Percentiles rank a stretch among this genome's conserved stretches.
Evolutionary conservation across 2,797 vertebrate species (phyloP).

Genomic region (Varecia variegata): DNA sequence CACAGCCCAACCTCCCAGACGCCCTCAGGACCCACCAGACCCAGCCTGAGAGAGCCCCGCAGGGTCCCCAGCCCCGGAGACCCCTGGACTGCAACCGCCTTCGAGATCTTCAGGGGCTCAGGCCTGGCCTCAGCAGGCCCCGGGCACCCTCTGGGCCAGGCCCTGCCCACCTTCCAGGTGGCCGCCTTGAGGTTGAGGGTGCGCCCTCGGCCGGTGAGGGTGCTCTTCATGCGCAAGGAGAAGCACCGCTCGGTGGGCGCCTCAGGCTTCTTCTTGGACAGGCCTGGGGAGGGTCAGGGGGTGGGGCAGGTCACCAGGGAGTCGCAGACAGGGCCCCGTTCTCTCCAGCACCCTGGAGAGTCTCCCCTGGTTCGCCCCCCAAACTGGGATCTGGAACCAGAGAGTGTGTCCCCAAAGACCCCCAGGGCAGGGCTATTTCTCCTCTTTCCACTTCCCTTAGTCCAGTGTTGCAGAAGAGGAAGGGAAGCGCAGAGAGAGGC

Average conservation of each 20-base stretch:
- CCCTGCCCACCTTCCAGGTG: slow-evolving; percentile 88
- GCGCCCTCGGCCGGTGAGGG: slow-evolving; percentile 90
- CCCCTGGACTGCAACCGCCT: accelerated
- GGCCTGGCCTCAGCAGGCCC: neutral
- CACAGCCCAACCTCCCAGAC: neutral
- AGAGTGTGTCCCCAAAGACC: neutral
- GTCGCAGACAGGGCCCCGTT: neutral
- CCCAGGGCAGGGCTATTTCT: neutral
- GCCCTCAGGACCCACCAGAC: neutral
- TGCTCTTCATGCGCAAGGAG: slow-evolving; percentile 93
- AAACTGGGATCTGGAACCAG: neutral
- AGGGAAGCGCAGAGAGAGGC: neutral
- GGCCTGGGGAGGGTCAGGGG: slow-evolving; percentile 74
- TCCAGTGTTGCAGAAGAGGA: neutral
- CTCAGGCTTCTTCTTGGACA: slow-evolving; percentile 82
- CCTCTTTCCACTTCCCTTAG: neutral
- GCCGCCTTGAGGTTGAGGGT: slow-evolving; percentile 93
- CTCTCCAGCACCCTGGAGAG: neutral
- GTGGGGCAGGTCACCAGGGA: neutral
- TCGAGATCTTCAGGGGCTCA: neutral
- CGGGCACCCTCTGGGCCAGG: neutral
- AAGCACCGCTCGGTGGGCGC: slow-evolving; percentile 83
- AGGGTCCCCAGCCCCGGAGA: neutral
- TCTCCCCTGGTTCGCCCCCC: neutral
- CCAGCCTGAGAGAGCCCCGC: neutral